These are phyloP conservation scores for Nasalis larvatus DNA, from an alignment of 2,113 vertebrate species.

Conservation along the genomic window DNA sequence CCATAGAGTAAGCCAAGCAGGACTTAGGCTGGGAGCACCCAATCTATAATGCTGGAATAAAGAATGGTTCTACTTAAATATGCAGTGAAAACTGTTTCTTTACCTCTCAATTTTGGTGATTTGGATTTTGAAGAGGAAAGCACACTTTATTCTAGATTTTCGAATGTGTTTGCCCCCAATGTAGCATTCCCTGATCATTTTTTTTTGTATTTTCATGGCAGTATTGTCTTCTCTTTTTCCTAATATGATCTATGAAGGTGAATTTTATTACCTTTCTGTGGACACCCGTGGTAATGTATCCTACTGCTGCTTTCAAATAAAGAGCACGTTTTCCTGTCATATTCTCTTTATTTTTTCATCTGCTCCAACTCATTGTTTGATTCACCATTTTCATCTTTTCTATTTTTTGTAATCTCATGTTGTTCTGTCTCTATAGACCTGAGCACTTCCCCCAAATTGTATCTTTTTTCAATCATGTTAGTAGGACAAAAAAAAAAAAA, in stretches of 20 bases:
- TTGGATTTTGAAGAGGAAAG: background rate
- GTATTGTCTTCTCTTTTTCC: background rate
- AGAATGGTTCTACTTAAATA: background rate
- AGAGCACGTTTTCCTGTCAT: background rate
- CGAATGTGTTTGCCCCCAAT: background rate
- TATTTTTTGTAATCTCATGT: background rate
- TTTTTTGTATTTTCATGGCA: background rate
- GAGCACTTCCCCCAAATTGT: background rate
- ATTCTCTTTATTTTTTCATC: background rate
- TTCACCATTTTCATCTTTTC: background rate
- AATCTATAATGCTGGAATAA: background rate
- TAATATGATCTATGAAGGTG: background rate
- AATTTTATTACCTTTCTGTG: background rate
- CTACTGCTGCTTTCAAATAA: background rate
- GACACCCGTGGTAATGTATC: background rate
- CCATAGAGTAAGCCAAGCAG: background rate
- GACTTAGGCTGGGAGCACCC: accelerated
- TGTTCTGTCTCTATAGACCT: background rate
- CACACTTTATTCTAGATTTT: background rate
- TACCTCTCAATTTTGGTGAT: background rate
- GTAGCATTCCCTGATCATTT: background rate
- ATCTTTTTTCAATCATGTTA: no score
- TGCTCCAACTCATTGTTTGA: background rate
- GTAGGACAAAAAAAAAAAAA: no score
- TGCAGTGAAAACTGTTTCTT: background rate